A percentile compares a stretch with the other conserved stretches of the same genome.
These are phyloP conservation scores for Drosophila pseudoananassae DNA, from an alignment of 1,140 invertebrate genomes.

Conservation along the genomic window DNA sequence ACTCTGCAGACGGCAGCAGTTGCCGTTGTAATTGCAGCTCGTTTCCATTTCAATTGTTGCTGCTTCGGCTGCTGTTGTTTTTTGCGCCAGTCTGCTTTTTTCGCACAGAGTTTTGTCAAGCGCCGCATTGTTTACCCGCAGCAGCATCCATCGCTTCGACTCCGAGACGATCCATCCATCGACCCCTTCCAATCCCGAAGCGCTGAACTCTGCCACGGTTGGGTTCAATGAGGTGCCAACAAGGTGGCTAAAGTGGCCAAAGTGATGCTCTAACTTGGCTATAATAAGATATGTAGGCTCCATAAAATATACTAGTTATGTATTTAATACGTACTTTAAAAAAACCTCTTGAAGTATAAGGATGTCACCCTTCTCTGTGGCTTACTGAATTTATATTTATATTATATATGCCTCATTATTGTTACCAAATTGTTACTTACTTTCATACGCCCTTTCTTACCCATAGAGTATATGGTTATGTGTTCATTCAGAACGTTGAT, in stretches of 20 bases:
- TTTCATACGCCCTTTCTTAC: neutral
- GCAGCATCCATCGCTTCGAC: constrained; percentile 24
- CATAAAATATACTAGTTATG: no score
- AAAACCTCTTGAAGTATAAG: no score
- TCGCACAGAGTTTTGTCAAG: constrained; percentile 56
- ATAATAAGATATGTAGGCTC: neutral
- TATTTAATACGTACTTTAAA: no score
- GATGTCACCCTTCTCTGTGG: no score
- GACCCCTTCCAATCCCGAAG: constrained; percentile 45
- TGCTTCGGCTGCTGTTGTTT: constrained; percentile 14
- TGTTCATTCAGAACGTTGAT: constrained; percentile 48
- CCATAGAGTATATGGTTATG: constrained; percentile 19
- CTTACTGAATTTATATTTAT: no score
- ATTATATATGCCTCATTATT: no score
- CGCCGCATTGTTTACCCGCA: constrained; percentile 53
- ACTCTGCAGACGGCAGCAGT: constrained; percentile 26
- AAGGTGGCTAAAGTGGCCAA: neutral
- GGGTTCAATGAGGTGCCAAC: constrained; percentile 38
- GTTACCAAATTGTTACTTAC: neutral
- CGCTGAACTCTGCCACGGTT: constrained; percentile 46
- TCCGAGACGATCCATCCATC: constrained; percentile 37
- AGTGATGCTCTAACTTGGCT: constrained; percentile 7
- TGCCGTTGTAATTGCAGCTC: constrained; percentile 65
- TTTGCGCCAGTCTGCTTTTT: constrained; percentile 18
- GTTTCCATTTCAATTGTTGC: constrained; percentile 64